Percentiles rank a stretch among this genome's conserved stretches.
phyloP scores from a whole-genome alignment of 2,888 invertebrate species.

The Ceriagrion tenellum region DNA sequence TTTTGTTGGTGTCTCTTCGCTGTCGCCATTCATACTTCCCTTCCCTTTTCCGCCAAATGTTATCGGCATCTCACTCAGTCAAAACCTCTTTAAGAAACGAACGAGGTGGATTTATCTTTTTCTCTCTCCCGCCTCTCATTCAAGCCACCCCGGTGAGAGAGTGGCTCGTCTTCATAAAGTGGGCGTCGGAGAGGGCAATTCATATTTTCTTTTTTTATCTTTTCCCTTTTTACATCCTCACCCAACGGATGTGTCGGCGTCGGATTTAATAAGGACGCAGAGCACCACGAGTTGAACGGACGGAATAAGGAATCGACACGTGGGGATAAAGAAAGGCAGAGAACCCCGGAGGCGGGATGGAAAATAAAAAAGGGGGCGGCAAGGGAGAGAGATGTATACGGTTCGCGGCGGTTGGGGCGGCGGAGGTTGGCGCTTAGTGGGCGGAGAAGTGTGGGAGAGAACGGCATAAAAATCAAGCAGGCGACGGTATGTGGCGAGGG shows the following conservation, averaged over 20 bases:
- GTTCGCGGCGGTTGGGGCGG: not conserved
- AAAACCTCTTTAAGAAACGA: not conserved
- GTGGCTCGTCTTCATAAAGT: conserved; percentile 28
- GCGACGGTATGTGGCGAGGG: not conserved
- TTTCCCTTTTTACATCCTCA: not conserved
- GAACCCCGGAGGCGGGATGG: not conserved
- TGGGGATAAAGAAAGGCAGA: not conserved
- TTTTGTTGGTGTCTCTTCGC: not conserved
- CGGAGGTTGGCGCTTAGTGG: not conserved
- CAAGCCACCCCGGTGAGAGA: not conserved
- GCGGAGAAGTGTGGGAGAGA: not conserved
- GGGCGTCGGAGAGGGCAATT: not conserved
- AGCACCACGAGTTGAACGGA: conserved; percentile 6
- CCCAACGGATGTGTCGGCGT: not conserved
- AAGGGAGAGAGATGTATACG: not conserved
- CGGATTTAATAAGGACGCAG: conserved; percentile 19
- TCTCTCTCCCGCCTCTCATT: not conserved
- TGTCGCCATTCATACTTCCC: not conserved
- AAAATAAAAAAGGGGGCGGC: not conserved
- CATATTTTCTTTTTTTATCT: not conserved
- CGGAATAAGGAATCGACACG: conserved; percentile 34
- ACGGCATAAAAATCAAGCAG: not conserved
- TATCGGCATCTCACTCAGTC: not conserved
- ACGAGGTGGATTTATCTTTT: not conserved
- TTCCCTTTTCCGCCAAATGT: not conserved